Conservation (phyloP, 1,140 invertebrate genomes). For the Ceratosolen solmsi region DNA sequence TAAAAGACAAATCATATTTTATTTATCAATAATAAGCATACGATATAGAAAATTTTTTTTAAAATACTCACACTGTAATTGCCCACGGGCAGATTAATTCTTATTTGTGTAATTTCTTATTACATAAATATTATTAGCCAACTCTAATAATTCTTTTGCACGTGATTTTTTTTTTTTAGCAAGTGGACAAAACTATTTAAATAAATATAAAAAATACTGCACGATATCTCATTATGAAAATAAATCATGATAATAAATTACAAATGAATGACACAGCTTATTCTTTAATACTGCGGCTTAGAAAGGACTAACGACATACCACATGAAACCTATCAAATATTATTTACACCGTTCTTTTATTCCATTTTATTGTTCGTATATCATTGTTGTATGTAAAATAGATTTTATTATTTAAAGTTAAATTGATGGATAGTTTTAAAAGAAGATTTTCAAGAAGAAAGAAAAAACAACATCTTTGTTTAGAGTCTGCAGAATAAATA, state of each 20-base stretch:
- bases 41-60: no score
- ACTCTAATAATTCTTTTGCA: neutral
- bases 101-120: neutral
- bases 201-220: neutral
- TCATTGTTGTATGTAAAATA: neutral
- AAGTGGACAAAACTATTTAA: constrained; percentile 1
- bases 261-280: constrained; percentile 20
- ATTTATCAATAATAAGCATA: no score
- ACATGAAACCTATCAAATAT: constrained; percentile 20
- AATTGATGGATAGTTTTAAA: neutral
- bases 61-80: no score
- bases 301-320: neutral
- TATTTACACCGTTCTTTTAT: constrained; percentile 22
- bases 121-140: neutral
- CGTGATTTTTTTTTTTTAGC: neutral
- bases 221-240: constrained; percentile 21
- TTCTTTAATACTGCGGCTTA: constrained; percentile 19
- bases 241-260: constrained; percentile 30
- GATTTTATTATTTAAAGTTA: constrained; percentile 11
- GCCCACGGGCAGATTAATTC: neutral
- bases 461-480: constrained; percentile 9
- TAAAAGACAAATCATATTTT: no score
- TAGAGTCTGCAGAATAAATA: neutral
- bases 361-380: constrained; percentile 22
- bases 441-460: no score